Evolutionary conservation across 2,888 invertebrate genomes (phyloP).

Genomic region (Cosmorhoe ocellata): DNA sequence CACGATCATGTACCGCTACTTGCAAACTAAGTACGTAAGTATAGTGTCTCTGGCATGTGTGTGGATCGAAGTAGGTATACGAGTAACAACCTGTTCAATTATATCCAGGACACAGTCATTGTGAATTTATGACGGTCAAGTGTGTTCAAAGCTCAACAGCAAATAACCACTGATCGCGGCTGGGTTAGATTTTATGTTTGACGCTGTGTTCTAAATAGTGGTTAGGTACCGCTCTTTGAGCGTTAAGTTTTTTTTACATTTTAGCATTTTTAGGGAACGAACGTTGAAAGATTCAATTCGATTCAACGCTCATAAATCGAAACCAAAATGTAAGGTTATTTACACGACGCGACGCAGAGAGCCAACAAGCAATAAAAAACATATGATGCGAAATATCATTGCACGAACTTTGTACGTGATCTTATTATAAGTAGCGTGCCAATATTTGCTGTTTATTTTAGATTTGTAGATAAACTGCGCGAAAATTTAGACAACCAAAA

Average conservation of each 20-base stretch:
- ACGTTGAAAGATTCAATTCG: no score
- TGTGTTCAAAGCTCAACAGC: no score
- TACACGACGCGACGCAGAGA: slow-evolving; percentile 31
- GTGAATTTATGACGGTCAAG: no score
- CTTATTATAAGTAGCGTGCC: slow-evolving; percentile 44
- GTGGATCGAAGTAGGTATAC: slow-evolving; percentile 2
- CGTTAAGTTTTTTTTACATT: no score
- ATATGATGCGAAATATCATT: slow-evolving; percentile 45
- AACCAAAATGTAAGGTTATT: slow-evolving; percentile 28
- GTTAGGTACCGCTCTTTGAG: no score
- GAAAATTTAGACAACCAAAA: slow-evolving; percentile 1
- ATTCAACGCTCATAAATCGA: slow-evolving; percentile 28
- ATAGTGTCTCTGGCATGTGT: slow-evolving; percentile 31
- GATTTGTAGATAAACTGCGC: slow-evolving; percentile 8
- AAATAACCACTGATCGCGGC: no score
- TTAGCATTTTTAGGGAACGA: no score
- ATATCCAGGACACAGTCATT: background rate
- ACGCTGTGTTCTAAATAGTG: no score
- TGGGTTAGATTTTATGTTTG: no score
- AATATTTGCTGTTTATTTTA: slow-evolving; percentile 42
- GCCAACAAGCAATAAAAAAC: slow-evolving; percentile 51
- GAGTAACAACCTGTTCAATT: background rate
- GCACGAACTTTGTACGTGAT: slow-evolving; percentile 49
- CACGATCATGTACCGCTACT: slow-evolving; percentile 63
- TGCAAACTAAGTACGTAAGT: slow-evolving; percentile 31